phyloP scores from a whole-genome alignment of 2,888 invertebrate species.

The Torymus texanus region DNA sequence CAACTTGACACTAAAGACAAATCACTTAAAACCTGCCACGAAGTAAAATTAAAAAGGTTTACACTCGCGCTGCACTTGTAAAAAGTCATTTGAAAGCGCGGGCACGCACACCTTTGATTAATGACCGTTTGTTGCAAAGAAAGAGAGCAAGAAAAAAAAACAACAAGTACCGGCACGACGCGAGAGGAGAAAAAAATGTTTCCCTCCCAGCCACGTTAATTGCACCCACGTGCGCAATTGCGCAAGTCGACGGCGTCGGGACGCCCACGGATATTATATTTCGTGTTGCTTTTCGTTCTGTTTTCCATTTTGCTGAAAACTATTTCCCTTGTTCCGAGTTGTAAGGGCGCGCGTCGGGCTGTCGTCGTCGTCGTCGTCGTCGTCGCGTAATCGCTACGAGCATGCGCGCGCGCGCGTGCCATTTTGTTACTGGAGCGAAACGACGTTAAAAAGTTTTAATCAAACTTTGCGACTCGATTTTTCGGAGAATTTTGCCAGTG shows the following conservation, averaged over 20 bases:
- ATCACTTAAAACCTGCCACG: neutral
- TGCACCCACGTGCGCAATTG: neutral
- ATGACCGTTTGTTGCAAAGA: neutral
- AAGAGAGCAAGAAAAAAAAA: too few relatives aligned
- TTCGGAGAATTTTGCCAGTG: constrained; percentile 7
- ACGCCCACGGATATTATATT: constrained; percentile 4
- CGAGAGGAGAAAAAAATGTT: too few relatives aligned
- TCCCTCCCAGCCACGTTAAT: too few relatives aligned
- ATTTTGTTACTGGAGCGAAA: constrained; percentile 1
- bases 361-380: too few relatives aligned
- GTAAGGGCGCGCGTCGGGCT: too few relatives aligned
- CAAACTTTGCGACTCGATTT: constrained; percentile 7
- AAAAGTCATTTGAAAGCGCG: neutral
- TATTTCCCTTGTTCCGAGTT: neutral
- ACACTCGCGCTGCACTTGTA: too few relatives aligned
- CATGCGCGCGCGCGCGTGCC: neutral
- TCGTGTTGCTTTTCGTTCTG: neutral
- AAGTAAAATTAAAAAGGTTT: neutral
- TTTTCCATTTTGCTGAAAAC: neutral
- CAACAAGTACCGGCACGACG: too few relatives aligned
- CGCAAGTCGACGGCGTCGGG: neutral
- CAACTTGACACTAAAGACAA: too few relatives aligned
- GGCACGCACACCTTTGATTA: constrained; percentile 3
- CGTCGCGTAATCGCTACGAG: too few relatives aligned
- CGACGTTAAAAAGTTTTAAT: constrained; percentile 27